Evolutionary conservation across 2,113 vertebrate genomes (phyloP).

Genomic region (Fulmarus glacialis): DNA sequence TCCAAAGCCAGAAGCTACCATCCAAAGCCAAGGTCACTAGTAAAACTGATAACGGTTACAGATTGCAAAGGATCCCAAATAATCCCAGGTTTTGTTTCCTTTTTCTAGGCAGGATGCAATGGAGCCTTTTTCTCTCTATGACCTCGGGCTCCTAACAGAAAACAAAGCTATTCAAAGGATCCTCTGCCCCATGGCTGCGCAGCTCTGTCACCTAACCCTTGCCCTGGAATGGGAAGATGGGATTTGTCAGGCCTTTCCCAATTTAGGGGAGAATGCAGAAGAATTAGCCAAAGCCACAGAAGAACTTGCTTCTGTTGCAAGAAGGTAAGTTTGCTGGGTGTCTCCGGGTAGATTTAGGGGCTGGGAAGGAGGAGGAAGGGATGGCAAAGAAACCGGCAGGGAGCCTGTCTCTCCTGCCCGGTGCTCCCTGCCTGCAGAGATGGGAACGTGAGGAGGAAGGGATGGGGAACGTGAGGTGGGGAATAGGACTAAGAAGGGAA

Average conservation of each 20-base stretch:
- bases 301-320: neutral
- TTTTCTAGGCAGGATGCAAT: neutral
- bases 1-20: neutral
- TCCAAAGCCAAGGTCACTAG: rapidly evolving
- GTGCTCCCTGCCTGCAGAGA: neutral
- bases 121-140: neutral
- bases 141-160: neutral
- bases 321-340: neutral
- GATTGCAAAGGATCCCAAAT: neutral
- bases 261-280: neutral
- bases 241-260: neutral
- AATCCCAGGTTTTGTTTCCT: neutral
- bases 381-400: neutral
- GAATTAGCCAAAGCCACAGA: neutral
- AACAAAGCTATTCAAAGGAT: neutral
- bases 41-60: neutral
- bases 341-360: rapidly evolving
- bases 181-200: constrained; percentile 8
- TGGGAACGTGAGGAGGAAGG: neutral
- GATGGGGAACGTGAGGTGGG: neutral
- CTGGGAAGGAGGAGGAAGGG: neutral
- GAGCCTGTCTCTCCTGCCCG: neutral
- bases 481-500: neutral
- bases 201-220: constrained; percentile 8
- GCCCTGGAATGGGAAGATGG: neutral